Evolutionary conservation across 2,113 vertebrate species (phyloP).

Genomic region (Esox niger): DNA sequence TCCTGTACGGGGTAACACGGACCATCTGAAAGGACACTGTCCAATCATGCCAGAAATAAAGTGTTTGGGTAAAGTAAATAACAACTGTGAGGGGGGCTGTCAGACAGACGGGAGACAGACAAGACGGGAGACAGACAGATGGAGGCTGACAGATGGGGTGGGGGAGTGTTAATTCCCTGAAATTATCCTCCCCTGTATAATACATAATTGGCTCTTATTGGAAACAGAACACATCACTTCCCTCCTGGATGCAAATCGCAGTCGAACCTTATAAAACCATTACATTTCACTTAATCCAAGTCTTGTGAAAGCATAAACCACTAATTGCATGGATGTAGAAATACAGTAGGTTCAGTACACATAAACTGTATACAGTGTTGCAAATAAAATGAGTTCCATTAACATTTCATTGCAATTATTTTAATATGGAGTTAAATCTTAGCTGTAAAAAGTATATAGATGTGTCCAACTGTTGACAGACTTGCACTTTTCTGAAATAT

Average conservation of each 20-base stretch:
- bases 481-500: no score
- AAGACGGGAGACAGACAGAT: no score
- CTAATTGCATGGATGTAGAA: slow-evolving; percentile 46
- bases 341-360: slow-evolving; percentile 31
- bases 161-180: background rate
- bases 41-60: no score
- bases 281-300: slow-evolving; percentile 33
- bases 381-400: background rate
- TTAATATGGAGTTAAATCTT: background rate
- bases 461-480: no score
- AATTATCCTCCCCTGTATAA: slow-evolving; percentile 1
- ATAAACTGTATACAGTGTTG: slow-evolving; percentile 2
- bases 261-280: slow-evolving; percentile 31
- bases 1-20: no score
- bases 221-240: slow-evolving; percentile 24
- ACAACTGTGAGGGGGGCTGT: no score
- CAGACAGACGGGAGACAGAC: no score
- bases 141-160: no score
- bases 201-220: slow-evolving; percentile 17
- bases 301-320: slow-evolving; percentile 40
- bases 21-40: no score
- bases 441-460: background rate
- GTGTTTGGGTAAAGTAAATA: no score
- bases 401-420: background rate
- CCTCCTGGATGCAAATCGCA: slow-evolving; percentile 31